Evolutionary conservation across 2,113 vertebrate species (phyloP), one percentile per base, ranked within the genome.

Genomic region (Nesospiza acunhae): DNA sequence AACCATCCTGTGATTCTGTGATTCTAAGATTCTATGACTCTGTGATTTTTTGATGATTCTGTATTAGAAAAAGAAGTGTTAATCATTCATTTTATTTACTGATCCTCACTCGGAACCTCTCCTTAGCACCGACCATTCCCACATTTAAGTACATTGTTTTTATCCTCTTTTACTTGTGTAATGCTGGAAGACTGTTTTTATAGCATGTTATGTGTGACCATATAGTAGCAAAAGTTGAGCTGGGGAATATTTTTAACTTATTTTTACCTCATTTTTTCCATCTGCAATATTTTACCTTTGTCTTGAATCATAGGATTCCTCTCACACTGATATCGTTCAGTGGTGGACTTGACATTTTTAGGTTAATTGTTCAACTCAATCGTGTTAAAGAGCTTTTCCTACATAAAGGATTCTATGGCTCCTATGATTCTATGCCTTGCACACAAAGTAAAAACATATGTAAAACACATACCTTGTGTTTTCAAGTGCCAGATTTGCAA

Each of bases 331-430:
- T 0, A 2, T 6, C 0, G 2, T 56, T 86, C 39, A 42, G 27
- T 19, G 11, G 13, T 31, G 10, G 28, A 66, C 6, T 44, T 39
- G 19, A 4, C 2, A 21, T 30, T 2, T 1, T 41, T 64, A 30
- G 3, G 6, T 56, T 78, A 53, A 21, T 2, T 0, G 0, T 30
- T 62, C 1, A 2, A 55, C 20, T 46, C 0, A 2, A 2, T 26
- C 4, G 11, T 21, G 9, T 46, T 53, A 37, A 33, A 80, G 3
- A 2, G 7, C 17, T 58, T 84, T 74, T 62, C 13, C 9, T 52
- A 23, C 7, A 3, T 44, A 27, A 55, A 69, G 5, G 13, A 26
- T 47, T 42, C n/a, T 35, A 10, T 13, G 11, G 46, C 30, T 64
- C 50, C 24, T 76, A 8, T 7, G 8, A 26, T 47, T 87, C 30